These are phyloP conservation scores for Ficedula albicollis DNA, from an alignment of 2,797 vertebrate species.

Conservation along the genomic window DNA sequence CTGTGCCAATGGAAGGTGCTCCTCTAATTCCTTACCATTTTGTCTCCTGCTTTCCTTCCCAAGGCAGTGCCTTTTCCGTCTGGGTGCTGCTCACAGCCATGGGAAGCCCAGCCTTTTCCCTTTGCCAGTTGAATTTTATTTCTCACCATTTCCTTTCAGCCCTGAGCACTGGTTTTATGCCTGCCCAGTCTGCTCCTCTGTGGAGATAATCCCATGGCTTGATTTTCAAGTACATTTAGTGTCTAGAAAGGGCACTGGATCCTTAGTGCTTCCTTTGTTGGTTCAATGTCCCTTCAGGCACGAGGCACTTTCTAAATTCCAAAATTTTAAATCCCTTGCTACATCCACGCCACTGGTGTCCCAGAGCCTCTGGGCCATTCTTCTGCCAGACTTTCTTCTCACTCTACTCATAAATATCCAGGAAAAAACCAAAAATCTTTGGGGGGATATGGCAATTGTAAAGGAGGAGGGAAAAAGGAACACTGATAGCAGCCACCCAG, in stretches of 20 bases:
- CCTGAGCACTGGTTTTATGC: neutral
- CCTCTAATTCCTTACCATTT: neutral
- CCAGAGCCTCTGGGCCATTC: fast-evolving
- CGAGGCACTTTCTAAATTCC: neutral
- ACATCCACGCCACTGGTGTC: fast-evolving
- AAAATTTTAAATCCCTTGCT: fast-evolving
- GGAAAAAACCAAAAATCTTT: fast-evolving
- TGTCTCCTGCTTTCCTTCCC: neutral
- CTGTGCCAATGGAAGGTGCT: neutral
- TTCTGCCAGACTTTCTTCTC: neutral
- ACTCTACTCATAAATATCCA: neutral
- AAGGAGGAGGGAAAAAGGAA: neutral
- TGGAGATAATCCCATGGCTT: constrained; percentile 21
- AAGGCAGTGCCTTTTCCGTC: neutral
- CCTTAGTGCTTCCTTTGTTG: neutral
- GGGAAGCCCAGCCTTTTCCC: neutral
- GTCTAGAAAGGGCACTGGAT: neutral
- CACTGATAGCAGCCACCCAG: neutral
- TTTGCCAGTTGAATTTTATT: neutral
- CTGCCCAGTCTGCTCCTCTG: neutral
- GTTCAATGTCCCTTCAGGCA: neutral
- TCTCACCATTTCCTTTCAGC: neutral
- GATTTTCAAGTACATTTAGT: constrained; percentile 4
- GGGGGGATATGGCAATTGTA: neutral
- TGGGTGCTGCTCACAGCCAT: neutral